Evolutionary conservation across 2,797 vertebrate genomes (phyloP), one percentile per base, ranked within the genome.

Genomic region (Syndactyla subalaris): DNA sequence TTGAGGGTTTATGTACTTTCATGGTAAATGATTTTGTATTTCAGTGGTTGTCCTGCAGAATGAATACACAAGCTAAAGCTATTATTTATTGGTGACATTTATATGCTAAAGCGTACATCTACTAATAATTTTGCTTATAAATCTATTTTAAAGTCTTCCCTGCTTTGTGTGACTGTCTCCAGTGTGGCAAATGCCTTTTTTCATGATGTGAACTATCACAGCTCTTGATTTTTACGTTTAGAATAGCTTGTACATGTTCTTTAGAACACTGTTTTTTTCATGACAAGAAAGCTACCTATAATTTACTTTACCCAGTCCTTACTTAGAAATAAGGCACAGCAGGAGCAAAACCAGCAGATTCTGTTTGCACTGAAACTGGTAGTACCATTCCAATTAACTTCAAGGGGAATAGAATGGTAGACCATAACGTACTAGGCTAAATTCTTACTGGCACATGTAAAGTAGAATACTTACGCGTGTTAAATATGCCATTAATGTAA

Each of bases 91-190:
- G 30, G 81, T 95, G 88, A 89, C 77, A 68, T 88, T 95, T 95
- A 93, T 92, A 77, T 95, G 65, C 91, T 86, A 85, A 96, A 76
- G 41, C 72, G 68, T 81, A 85, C 11, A 13, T 93, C 83, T 95
- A 90, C 58, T 61, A 92, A 71, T 93, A 89, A 89, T 97, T 97
- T 93, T 92, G 77, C 87, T 89, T 95, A 94, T 86, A 95, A 88
- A 86, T 96, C 85, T 92, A 23, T 95, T 95, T 89, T 90, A 95
- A 77, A 75, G 66, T 83, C 83, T 80, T 92, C 46, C 9, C 30
- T 61, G 63, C 62, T 91, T 96, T 93, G 39, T 90, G 4, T 92
- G 93, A 94, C 63, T 71, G 67, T 73, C 70, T 77, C 52, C 32
- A 75, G 15, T 59, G 51, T 32, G 68, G 58, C 82, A 92, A 89